Conservation (phyloP, 2,888 invertebrate species). For the Cyclophora punctaria region DNA sequence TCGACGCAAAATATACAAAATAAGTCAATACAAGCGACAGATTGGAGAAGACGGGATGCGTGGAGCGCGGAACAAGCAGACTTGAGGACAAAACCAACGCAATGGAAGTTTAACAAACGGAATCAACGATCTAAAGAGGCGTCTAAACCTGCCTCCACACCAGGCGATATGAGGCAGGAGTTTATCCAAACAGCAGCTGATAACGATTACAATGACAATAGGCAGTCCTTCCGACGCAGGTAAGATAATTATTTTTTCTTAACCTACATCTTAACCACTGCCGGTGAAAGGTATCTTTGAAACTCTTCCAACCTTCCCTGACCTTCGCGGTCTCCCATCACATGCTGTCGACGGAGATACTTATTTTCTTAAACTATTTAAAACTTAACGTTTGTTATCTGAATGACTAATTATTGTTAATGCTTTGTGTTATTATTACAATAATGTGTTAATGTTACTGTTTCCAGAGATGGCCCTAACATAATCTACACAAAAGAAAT, state of each 20-base stretch:
- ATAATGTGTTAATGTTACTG: background rate
- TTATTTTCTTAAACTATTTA: too few relatives aligned
- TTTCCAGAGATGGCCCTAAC: constrained; percentile 69
- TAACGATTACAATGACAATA: constrained; percentile 61
- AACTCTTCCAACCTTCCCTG: too few relatives aligned
- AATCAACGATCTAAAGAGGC: constrained; percentile 71
- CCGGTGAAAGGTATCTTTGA: too few relatives aligned
- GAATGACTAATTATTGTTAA: too few relatives aligned
- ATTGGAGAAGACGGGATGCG: constrained; percentile 87
- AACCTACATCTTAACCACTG: too few relatives aligned
- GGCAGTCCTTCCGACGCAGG: constrained; percentile 61
- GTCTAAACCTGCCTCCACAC: constrained; percentile 65
- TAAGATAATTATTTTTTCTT: constrained; percentile 18
- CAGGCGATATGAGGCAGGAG: constrained; percentile 63
- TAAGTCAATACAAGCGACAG: constrained; percentile 84
- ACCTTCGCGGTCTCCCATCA: too few relatives aligned
- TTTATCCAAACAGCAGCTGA: constrained; percentile 63
- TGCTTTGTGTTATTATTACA: too few relatives aligned
- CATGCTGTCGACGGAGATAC: too few relatives aligned
- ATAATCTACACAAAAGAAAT: constrained; percentile 74
- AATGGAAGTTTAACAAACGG: constrained; percentile 84
- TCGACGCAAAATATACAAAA: constrained; percentile 82
- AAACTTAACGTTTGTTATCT: too few relatives aligned
- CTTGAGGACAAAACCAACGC: constrained; percentile 79
- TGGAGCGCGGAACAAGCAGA: constrained; percentile 88